Percentiles rank a stretch among this genome's conserved stretches.
These are phyloP conservation scores for Latrodectus elegans DNA, from an alignment of 2,888 invertebrate genomes.

Conservation along the genomic window DNA sequence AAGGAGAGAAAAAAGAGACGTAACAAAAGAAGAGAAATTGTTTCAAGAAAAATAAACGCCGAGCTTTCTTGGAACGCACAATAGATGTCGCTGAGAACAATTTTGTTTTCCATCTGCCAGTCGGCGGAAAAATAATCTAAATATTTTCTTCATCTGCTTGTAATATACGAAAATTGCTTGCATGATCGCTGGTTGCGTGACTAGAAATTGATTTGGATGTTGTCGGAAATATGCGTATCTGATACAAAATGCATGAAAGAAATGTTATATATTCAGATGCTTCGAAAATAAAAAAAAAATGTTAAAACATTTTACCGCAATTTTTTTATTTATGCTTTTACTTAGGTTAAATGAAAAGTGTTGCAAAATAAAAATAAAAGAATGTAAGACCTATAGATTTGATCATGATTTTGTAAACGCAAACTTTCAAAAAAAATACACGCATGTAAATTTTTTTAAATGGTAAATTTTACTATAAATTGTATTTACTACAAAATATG, in stretches of 20 bases:
- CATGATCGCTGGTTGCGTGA: conserved; percentile 32
- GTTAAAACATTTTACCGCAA: too few relatives aligned
- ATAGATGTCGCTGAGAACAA: conserved; percentile 44
- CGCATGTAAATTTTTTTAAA: too few relatives aligned
- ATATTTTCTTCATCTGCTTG: too few relatives aligned
- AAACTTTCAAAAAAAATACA: too few relatives aligned
- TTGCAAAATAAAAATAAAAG: too few relatives aligned
- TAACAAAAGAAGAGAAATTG: conserved; percentile 26
- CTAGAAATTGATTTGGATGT: conserved; percentile 47
- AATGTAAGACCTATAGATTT: too few relatives aligned
- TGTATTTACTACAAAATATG: too few relatives aligned
- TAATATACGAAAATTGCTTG: conserved; percentile 34
- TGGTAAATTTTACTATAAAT: too few relatives aligned
- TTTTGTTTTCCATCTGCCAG: conserved; percentile 29
- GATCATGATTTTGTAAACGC: too few relatives aligned
- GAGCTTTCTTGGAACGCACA: conserved; percentile 45
- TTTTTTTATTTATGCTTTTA: too few relatives aligned
- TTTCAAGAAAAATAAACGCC: conserved; percentile 31
- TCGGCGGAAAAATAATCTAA: conserved; percentile 10
- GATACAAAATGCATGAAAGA: conserved; percentile 35
- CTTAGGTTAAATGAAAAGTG: too few relatives aligned
- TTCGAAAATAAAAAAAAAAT: too few relatives aligned
- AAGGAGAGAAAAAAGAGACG: conserved; percentile 6
- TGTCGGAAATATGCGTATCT: conserved; percentile 28
- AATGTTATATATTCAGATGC: background rate